Percentiles rank a stretch among this genome's conserved stretches.
Evolutionary conservation across 2,113 vertebrate genomes (phyloP).

Genomic region (Neofelis nebulosa): DNA sequence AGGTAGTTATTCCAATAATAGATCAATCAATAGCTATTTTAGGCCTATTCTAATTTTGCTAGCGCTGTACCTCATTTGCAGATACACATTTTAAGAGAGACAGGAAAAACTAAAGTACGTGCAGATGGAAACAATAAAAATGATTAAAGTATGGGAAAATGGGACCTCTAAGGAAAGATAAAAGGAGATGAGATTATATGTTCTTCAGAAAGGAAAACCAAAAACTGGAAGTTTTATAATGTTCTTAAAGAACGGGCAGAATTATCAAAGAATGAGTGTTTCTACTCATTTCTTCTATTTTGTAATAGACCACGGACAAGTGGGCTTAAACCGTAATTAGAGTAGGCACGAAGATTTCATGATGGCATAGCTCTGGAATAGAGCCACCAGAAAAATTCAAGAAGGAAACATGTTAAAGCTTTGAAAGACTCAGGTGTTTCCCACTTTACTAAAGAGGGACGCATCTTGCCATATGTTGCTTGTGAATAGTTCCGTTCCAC

Average conservation of each 20-base stretch:
- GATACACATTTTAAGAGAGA: conserved; percentile 17
- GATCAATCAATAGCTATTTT: background rate
- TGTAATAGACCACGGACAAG: background rate
- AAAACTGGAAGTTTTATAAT: background rate
- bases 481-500: background rate
- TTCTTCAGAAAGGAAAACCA: conserved; percentile 56
- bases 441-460: background rate
- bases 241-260: conserved; percentile 28
- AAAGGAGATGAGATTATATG: conserved; percentile 69
- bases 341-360: background rate
- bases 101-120: conserved; percentile 26
- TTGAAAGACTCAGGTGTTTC: background rate
- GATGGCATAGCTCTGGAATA: background rate
- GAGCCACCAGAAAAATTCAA: background rate
- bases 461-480: background rate
- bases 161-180: conserved; percentile 64
- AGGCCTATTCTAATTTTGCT: background rate
- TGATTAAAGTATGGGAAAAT: conserved; percentile 74
- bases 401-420: background rate
- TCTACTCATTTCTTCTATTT: background rate
- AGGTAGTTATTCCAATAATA: background rate
- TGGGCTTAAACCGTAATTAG: background rate
- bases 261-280: conserved; percentile 32
- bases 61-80: conserved; percentile 20
- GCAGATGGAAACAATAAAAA: conserved; percentile 75